Evolutionary conservation across 2,797 vertebrate genomes (phyloP).

Genomic region (Meda fulgida): DNA sequence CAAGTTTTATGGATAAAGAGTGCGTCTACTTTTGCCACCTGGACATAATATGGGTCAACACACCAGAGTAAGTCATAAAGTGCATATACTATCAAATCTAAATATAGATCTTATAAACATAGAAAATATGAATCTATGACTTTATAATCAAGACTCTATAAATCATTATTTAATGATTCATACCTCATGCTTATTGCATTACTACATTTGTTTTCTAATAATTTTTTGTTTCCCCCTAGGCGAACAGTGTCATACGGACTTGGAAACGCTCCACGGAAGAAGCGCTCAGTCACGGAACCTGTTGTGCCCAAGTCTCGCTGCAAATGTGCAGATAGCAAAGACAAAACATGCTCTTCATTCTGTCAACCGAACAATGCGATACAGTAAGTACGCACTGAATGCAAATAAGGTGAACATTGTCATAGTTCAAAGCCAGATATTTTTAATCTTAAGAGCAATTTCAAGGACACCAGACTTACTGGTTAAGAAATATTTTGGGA

Average conservation of each 20-base stretch:
- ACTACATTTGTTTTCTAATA: background rate
- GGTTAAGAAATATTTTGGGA: background rate
- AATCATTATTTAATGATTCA: background rate
- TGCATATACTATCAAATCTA: no score
- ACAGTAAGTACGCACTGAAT: slow-evolving; percentile 61
- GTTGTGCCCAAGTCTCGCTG: slow-evolving; percentile 75
- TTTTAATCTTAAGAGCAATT: slow-evolving; percentile 8
- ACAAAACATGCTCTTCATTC: slow-evolving; percentile 85
- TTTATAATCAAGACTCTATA: background rate
- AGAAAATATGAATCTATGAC: background rate
- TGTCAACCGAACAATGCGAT: slow-evolving; percentile 72
- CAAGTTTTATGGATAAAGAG: slow-evolving; percentile 91
- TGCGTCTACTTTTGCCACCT: slow-evolving; percentile 98
- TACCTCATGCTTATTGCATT: background rate
- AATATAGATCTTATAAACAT: background rate
- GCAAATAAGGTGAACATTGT: background rate
- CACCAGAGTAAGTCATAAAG: slow-evolving; percentile 86
- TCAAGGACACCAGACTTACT: slow-evolving; percentile 30
- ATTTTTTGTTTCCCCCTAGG: slow-evolving; percentile 68
- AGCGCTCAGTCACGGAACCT: slow-evolving; percentile 78
- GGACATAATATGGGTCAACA: slow-evolving; percentile 99
- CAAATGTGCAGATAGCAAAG: slow-evolving; percentile 79
- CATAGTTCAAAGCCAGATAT: slow-evolving; percentile 6
- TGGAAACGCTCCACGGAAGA: slow-evolving; percentile 84
- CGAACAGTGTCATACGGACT: slow-evolving; percentile 93